Conservation (phyloP, 2,888 invertebrate species). For the Chrysodeixis includens region DNA sequence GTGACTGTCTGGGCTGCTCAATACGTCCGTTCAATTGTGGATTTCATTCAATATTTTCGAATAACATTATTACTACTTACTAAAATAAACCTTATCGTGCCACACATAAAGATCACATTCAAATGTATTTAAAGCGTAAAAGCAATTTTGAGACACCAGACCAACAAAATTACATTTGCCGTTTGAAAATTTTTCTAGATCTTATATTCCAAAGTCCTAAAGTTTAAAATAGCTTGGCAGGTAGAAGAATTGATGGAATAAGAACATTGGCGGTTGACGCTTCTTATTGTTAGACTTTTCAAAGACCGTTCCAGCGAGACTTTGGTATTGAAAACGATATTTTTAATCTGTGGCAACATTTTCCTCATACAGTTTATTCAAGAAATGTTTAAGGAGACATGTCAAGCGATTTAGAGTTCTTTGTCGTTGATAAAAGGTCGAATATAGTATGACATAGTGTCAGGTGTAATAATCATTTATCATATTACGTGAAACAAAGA, state of each 20-base stretch:
- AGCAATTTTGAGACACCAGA: conserved; percentile 51
- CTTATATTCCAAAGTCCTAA: conserved; percentile 25
- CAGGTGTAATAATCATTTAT: not conserved
- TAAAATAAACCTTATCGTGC: conserved; percentile 24
- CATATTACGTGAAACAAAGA: not conserved
- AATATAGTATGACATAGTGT: not conserved
- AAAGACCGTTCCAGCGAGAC: conserved; percentile 51
- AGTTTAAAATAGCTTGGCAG: conserved; percentile 21
- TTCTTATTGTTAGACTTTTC: conserved; percentile 54
- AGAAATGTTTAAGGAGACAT: conserved; percentile 12
- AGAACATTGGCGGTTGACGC: conserved; percentile 17
- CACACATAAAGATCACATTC: conserved; percentile 40
- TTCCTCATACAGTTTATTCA: conserved; percentile 28
- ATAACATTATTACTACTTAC: conserved; percentile 9
- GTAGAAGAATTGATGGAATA: conserved; percentile 7
- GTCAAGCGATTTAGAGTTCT: conserved; percentile 9
- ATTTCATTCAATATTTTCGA: conserved; percentile 42
- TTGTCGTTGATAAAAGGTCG: conserved; percentile 9
- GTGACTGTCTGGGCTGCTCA: conserved; percentile 32
- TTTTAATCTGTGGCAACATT: conserved; percentile 49
- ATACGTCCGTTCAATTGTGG: conserved; percentile 48
- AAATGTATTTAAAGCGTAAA: conserved; percentile 24
- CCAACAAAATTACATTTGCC: conserved; percentile 22
- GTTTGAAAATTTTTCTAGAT: not conserved
- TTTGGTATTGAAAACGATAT: conserved; percentile 59